These are phyloP conservation scores for Hypena proboscidalis DNA, from an alignment of 2,888 invertebrate genomes.

Conservation along the genomic window DNA sequence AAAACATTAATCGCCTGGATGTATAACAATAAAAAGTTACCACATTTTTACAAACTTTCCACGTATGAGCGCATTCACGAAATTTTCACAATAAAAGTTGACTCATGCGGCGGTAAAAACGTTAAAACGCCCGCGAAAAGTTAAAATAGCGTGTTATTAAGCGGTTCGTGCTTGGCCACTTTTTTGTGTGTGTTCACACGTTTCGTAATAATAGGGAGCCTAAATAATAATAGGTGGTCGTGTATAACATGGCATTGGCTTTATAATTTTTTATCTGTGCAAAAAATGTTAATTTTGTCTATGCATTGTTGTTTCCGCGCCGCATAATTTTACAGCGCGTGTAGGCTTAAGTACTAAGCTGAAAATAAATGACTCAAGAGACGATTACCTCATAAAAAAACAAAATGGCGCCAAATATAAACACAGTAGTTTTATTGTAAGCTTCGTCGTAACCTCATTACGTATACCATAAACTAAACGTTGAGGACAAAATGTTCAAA, in stretches of 20 bases:
- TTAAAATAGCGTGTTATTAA: conserved; percentile 22
- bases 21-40: neutral
- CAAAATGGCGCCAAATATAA: conserved; percentile 7
- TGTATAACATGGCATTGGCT: conserved; percentile 48
- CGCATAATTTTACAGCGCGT: conserved; percentile 19
- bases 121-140: conserved; percentile 3
- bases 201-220: conserved; percentile 41
- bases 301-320: conserved; percentile 31
- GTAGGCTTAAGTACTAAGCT: neutral
- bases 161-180: conserved; percentile 35
- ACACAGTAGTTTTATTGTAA: conserved; percentile 28
- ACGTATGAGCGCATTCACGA: conserved; percentile 2
- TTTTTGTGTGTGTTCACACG: conserved; percentile 43
- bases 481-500: conserved; percentile 27
- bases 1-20: neutral
- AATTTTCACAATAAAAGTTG: conserved; percentile 22
- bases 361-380: conserved; percentile 1
- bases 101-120: conserved; percentile 21
- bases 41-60: conserved; percentile 6
- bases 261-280: conserved; percentile 23
- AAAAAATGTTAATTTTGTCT: conserved; percentile 35
- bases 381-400: too few relatives aligned
- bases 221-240: conserved; percentile 46
- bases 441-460: conserved; percentile 31
- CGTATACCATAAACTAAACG: conserved; percentile 35